Evolutionary conservation across 2,888 invertebrate species (phyloP), one percentile per base, ranked within the genome.

Genomic region (Agrotis clavis): DNA sequence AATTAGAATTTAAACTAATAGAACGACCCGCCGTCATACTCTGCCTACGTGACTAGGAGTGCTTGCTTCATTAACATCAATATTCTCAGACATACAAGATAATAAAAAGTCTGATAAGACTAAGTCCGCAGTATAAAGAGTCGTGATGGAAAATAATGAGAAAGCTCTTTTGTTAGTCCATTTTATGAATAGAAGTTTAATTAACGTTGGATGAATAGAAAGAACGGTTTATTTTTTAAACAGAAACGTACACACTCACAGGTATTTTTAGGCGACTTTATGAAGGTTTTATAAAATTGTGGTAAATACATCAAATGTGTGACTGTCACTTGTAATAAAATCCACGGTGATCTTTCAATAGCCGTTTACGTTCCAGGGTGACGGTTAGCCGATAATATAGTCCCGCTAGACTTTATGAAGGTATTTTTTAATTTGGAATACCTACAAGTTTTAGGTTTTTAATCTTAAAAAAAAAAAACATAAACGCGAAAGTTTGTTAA

Each of bases 171-270:
- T 81, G 82, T 77, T 56, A 18, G 47, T 50, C 16, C n/a, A 59
- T 60, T 60, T 78, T 71, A 74, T 85, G 75, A 85, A 85, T 60
- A 64, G 67, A 50, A 57, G 25, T 71, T 64, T 79, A 72, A 79
- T 79, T 82, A 82, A 82, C 62, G 75, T 53, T 61, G 60, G 21
- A 18, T 71, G 47, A 84, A 74, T 71, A 66, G 67, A 66, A 70
- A 57, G 62, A 64, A 60, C 45, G 59, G 18, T 74, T 67, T 57
- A 54, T 61, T 66, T 45, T 41, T 53, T 41, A 41, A n/a, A 60
- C 61, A 21, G 41, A 16, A 57, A 62, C 19, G 9, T 25, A 59
- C 30, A 41, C 4, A 41, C 41, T 41, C 41, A 41, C 45, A 56
- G 16, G 41, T 53, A 50, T 45, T 54, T 63, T 11, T 25, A 60